These are phyloP conservation scores for Pseudois nayaur DNA, from an alignment of 2,113 vertebrate genomes.

Conservation along the genomic window DNA sequence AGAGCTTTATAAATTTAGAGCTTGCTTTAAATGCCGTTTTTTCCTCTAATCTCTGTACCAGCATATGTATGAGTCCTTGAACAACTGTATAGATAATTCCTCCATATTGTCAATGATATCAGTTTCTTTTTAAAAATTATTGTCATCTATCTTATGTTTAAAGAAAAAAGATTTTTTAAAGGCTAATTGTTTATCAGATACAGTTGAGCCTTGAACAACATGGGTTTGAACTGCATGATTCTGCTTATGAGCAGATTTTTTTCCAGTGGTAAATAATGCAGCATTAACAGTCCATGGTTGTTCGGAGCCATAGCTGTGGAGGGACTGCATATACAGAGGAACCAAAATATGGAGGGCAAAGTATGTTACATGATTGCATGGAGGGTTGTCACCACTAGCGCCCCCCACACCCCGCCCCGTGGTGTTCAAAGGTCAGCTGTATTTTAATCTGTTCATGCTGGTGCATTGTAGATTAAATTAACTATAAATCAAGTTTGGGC, in stretches of 20 bases:
- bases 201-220: background rate
- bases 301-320: background rate
- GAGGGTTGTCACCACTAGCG: background rate
- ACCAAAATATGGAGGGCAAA: background rate
- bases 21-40: background rate
- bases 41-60: background rate
- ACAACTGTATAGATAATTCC: background rate
- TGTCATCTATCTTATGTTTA: background rate
- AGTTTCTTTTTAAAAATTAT: conserved; percentile 28
- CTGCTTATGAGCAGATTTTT: background rate
- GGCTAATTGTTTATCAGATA: background rate
- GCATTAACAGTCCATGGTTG: too few relatives aligned
- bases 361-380: background rate
- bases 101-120: background rate
- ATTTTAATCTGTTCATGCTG: background rate
- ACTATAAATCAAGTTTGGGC: background rate
- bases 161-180: background rate
- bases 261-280: background rate
- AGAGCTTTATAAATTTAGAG: background rate
- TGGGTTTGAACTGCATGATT: background rate
- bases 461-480: background rate
- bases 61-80: background rate
- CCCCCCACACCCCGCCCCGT: accelerated
- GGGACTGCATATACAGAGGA: too few relatives aligned
- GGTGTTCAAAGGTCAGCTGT: background rate